Conservation (phyloP, 2,797 vertebrate species). For the Xiphophorus birchmanni region DNA sequence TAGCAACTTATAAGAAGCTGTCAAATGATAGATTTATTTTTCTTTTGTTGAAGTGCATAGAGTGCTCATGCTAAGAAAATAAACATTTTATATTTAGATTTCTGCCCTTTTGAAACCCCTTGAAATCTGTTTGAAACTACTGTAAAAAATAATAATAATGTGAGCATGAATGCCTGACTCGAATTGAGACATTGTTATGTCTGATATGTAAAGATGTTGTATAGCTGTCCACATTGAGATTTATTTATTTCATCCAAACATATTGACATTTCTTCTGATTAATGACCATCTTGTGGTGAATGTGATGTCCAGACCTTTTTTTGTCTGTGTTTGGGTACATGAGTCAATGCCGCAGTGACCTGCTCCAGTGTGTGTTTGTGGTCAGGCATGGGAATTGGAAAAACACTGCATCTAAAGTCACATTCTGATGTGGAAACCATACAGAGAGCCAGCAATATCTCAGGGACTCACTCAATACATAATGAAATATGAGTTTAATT, state of each 20-base stretch:
- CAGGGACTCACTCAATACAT: slow-evolving; percentile 67
- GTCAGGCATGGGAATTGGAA: slow-evolving; percentile 31
- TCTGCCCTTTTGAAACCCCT: slow-evolving; percentile 37
- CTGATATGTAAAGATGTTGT: slow-evolving; percentile 40
- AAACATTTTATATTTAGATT: slow-evolving; percentile 34
- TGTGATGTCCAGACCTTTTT: slow-evolving; percentile 62
- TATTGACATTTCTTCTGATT: slow-evolving; percentile 31
- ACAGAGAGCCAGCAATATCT: slow-evolving; percentile 63
- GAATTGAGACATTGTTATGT: slow-evolving; percentile 44
- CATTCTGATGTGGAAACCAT: slow-evolving; percentile 34
- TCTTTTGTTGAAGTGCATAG: slow-evolving; percentile 19
- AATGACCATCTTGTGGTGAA: slow-evolving; percentile 47
- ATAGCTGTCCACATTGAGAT: slow-evolving; percentile 37
- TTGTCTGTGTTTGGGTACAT: slow-evolving; percentile 1
- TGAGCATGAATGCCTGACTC: slow-evolving; percentile 18
- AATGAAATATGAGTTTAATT: slow-evolving; percentile 34
- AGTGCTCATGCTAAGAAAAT: slow-evolving; percentile 29
- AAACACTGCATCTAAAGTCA: slow-evolving; percentile 44
- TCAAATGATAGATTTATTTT: slow-evolving; percentile 16
- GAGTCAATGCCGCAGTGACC: slow-evolving; percentile 6
- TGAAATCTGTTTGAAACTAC: slow-evolving; percentile 29
- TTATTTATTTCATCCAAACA: slow-evolving; percentile 62
- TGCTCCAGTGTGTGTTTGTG: slow-evolving; percentile 20
- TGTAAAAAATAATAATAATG: slow-evolving; percentile 2
- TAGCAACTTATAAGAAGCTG: slow-evolving; percentile 43